Conservation (phyloP, 2,888 invertebrate genomes). For the Leucophenga montana region DNA sequence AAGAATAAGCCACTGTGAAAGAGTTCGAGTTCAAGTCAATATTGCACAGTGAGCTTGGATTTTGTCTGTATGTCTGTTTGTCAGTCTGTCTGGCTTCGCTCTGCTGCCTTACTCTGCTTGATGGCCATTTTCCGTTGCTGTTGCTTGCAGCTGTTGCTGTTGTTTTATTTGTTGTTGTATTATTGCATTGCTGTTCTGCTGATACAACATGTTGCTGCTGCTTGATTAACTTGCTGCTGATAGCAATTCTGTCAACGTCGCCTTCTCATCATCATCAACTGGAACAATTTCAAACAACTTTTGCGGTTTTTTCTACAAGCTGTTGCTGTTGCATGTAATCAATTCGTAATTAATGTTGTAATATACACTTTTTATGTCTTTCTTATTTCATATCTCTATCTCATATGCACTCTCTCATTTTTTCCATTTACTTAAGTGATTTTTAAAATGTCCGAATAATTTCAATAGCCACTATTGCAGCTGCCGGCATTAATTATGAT, state of each 20-base stretch:
- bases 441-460: constrained; percentile 1
- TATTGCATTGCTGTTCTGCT: constrained; percentile 35
- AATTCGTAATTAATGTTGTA: constrained; percentile 17
- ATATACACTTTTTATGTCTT: constrained; percentile 2
- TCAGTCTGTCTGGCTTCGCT: background rate
- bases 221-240: constrained; percentile 49
- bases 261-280: background rate
- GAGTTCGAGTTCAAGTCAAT: constrained; percentile 70
- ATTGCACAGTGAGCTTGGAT: constrained; percentile 34
- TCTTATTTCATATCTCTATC: background rate
- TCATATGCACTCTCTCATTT: too few relatives aligned
- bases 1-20: constrained; percentile 37
- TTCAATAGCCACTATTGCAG: background rate
- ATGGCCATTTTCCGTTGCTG: constrained; percentile 21
- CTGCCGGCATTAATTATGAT: too few relatives aligned
- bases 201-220: constrained; percentile 43
- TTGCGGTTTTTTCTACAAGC: background rate
- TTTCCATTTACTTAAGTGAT: too few relatives aligned
- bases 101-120: background rate
- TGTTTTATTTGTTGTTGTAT: constrained; percentile 27
- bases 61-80: background rate
- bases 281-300: background rate
- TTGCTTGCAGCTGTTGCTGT: constrained; percentile 30
- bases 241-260: constrained; percentile 4
- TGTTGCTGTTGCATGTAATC: background rate